These are phyloP conservation scores for Dyspetes luteomarginatus DNA, from an alignment of 2,888 invertebrate genomes.

Conservation along the genomic window DNA sequence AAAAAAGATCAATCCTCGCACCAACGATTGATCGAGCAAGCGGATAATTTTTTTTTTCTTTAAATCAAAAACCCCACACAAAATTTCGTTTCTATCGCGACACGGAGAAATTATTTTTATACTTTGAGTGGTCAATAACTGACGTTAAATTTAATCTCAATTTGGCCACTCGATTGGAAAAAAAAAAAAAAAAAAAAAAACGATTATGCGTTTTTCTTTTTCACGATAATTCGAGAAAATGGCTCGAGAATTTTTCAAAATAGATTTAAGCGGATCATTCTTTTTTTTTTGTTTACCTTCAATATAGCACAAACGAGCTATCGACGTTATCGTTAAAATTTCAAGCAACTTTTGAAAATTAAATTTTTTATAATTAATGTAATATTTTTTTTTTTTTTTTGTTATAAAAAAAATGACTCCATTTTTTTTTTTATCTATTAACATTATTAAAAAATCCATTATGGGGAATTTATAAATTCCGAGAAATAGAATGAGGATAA, in stretches of 20 bases:
- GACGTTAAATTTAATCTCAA: background rate
- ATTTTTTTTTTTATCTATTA: slow-evolving; percentile 28
- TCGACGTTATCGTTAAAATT: background rate
- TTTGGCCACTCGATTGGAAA: background rate
- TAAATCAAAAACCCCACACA: slow-evolving; percentile 7
- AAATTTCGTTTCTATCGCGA: slow-evolving; percentile 6
- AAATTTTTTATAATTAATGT: no score
- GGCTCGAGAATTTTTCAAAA: background rate
- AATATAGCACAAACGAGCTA: no score
- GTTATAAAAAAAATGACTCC: background rate
- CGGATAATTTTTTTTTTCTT: background rate
- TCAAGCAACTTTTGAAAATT: no score
- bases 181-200: slow-evolving; percentile 5
- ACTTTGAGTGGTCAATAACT: background rate
- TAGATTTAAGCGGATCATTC: background rate
- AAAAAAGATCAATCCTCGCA: slow-evolving; percentile 5
- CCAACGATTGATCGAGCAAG: background rate
- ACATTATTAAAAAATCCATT: slow-evolving; percentile 1
- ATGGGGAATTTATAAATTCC: slow-evolving; percentile 11
- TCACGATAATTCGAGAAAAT: background rate
- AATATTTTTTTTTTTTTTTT: no score
- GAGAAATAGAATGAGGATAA: slow-evolving; percentile 9
- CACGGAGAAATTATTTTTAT: slow-evolving; percentile 34
- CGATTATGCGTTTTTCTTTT: background rate
- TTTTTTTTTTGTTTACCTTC: no score